These are phyloP conservation scores for Brachyistius frenatus DNA, from an alignment of 2,113 vertebrate genomes.

Conservation along the genomic window DNA sequence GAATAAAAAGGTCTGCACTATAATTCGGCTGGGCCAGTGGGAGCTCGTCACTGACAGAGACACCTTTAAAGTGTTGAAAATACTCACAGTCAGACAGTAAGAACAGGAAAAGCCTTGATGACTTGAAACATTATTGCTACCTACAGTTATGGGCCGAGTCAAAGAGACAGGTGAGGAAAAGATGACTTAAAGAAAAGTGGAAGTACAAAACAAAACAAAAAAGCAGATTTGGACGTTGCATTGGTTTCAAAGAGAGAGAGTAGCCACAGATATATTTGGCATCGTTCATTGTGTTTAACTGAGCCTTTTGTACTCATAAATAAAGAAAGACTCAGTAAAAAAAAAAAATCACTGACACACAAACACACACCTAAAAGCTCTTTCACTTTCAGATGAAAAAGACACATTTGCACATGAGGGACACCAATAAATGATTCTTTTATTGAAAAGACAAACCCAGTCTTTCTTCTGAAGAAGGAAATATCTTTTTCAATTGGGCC, in stretches of 20 bases:
- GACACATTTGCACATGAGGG: slow-evolving; percentile 60
- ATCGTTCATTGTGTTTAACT: slow-evolving; percentile 42
- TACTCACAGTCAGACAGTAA: neutral
- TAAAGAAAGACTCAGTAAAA: slow-evolving; percentile 15
- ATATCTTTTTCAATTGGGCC: slow-evolving; percentile 53
- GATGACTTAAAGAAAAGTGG: slow-evolving; percentile 13
- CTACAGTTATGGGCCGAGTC: neutral
- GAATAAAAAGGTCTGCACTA: neutral
- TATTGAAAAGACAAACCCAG: slow-evolving; percentile 56
- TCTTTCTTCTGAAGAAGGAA: slow-evolving; percentile 36
- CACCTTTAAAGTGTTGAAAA: slow-evolving; percentile 23
- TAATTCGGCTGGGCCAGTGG: neutral
- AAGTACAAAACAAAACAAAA: slow-evolving; percentile 1
- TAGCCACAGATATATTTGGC: slow-evolving; percentile 28
- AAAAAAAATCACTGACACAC: slow-evolving; percentile 32
- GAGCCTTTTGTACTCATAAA: slow-evolving; percentile 38
- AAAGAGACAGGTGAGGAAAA: slow-evolving; percentile 1
- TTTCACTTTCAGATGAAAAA: slow-evolving; percentile 49
- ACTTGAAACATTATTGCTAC: slow-evolving; percentile 22
- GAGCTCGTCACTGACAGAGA: neutral
- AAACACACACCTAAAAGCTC: slow-evolving; percentile 43
- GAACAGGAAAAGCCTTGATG: slow-evolving; percentile 11
- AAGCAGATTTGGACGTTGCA: neutral
- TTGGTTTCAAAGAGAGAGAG: slow-evolving; percentile 50
- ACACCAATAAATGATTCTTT: slow-evolving; percentile 68